Conservation (phyloP, 2,113 vertebrate genomes). For the Monarcha castaneiventris region DNA sequence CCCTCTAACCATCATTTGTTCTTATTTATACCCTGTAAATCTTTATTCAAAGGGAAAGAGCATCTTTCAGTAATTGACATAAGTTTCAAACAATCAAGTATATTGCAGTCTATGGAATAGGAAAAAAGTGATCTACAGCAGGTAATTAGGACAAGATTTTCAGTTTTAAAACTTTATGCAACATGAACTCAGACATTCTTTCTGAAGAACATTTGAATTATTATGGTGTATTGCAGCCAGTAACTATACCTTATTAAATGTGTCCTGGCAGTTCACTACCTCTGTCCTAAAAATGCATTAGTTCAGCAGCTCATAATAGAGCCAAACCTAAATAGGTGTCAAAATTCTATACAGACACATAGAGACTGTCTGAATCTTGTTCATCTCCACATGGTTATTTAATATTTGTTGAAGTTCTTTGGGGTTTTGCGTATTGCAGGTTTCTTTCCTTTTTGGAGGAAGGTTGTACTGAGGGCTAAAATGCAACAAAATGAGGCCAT, state of each 20-base stretch:
- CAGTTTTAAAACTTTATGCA: background rate
- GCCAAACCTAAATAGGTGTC: background rate
- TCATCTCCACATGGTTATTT: background rate
- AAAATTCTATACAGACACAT: background rate
- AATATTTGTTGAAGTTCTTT: background rate
- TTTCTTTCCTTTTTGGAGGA: background rate
- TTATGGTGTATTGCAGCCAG: background rate
- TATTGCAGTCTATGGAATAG: background rate
- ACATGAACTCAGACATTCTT: background rate
- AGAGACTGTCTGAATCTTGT: background rate
- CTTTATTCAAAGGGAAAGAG: background rate
- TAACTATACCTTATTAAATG: background rate
- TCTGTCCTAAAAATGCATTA: background rate
- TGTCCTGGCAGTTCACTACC: background rate
- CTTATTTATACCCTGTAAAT: background rate
- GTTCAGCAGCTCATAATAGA: background rate
- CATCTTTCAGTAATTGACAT: background rate
- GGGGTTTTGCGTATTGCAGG: background rate
- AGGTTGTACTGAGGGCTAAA: background rate
- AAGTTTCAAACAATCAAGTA: background rate
- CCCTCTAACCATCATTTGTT: background rate
- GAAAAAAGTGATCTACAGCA: background rate
- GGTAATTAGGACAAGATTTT: background rate
- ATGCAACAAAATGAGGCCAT: background rate
- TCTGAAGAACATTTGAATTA: background rate